Base-by-base conservation (phyloP, 2,797 vertebrate genomes). In the Propithecus deckenii region DNA sequence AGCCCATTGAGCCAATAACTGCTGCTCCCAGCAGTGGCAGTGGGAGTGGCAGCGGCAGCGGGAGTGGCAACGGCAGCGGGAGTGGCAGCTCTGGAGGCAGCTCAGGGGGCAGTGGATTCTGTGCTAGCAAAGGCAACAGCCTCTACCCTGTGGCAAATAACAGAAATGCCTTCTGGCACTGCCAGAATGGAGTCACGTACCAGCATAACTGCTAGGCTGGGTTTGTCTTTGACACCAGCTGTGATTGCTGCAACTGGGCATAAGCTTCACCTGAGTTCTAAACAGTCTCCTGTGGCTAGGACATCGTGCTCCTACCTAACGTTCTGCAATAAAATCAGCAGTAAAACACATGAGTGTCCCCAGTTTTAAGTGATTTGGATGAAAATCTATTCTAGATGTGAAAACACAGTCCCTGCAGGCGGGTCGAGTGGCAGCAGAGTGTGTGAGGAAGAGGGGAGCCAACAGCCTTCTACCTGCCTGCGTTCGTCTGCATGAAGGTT, bases 201-300 rank as follows among this genome's bases (percentile, higher is more conserved):
- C 0, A 4, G 38, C 89, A 99, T 92, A 81, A 97, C 79, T 99
- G 99, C 25, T 67, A 95, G 10, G 0, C 11, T 0, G 97, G 98
- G 0, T 98, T 99, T 46, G 98, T 99, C 91, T 99, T 98, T 25
- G 98, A 99, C 25, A 0, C 86, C 71, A 96, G 84, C 97, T 99
- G 99, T 96, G 92, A 91, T 50, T 99, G 99, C 98, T 99, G 98
- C 96, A 99, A 98, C 97, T 99, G 98, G 99, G 25, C 98, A 41
- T 98, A 97, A 98, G 97, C 43, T 13, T 74, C 89, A 76, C 46
- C 35, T 57, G 3, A 5, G 13, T 43, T 59, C 74, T 52, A 50
- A 85, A 76, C 7, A 86, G n/a, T 85, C 28, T 41, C 32, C 41
- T 38, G 84, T 72, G 55, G 4, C 76, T 63, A 32, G n/a, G 25